Percentiles rank a stretch among this genome's conserved stretches.
These are phyloP conservation scores for Drosophila neonasuta DNA, from an alignment of 2,888 invertebrate genomes.

Conservation along the genomic window DNA sequence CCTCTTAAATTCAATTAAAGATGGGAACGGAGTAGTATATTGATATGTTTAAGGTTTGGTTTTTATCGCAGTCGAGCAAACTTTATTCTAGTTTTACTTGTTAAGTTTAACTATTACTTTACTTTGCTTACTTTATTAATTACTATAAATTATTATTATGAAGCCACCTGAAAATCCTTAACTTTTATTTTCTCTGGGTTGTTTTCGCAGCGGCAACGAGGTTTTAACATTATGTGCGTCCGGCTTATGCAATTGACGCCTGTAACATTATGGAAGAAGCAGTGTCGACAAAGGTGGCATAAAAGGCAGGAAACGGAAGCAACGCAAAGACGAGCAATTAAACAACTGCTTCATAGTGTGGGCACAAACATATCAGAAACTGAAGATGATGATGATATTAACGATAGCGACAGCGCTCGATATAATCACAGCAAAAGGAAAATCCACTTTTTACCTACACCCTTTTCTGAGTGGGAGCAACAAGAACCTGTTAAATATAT, in stretches of 20 bases:
- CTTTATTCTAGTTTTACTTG: no score
- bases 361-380: conserved; percentile 69
- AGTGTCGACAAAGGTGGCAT: conserved; percentile 18
- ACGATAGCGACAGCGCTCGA: conserved; percentile 30
- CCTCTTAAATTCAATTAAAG: no score
- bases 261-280: conserved; percentile 24
- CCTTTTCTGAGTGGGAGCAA: conserved; percentile 38
- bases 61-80: no score
- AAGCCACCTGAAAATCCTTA: not conserved
- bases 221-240: conserved; percentile 49
- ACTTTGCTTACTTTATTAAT: not conserved
- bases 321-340: conserved; percentile 37
- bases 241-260: conserved; percentile 33
- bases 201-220: conserved; percentile 31
- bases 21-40: no score
- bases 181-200: not conserved
- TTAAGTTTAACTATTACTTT: no score
- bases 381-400: conserved; percentile 40
- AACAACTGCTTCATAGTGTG: conserved; percentile 52
- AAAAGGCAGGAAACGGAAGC: conserved; percentile 49
- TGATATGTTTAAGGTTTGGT: no score
- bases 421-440: conserved; percentile 40
- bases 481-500: conserved; percentile 26
- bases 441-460: conserved; percentile 42
- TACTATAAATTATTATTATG: not conserved